Base-by-base conservation (phyloP, 2,888 invertebrate genomes). In the Acanthopleura granulata region DNA sequence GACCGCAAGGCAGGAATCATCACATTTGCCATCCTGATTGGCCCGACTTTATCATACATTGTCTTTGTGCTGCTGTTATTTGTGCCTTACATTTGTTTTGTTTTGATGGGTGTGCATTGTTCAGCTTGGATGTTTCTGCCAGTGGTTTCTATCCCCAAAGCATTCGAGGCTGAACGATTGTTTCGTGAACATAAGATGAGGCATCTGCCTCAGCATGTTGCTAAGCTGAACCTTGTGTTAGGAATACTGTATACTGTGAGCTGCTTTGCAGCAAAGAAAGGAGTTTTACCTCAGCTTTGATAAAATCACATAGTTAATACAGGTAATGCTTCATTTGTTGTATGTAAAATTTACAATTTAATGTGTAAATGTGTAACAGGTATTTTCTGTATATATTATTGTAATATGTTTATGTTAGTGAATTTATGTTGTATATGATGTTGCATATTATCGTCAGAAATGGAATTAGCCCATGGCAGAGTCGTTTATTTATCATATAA, bases 21-120 rank as follows among this genome's bases (percentile, higher is more conserved):
- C 0, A 98, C 98, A 22, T 91, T 98, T 84, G 97, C 98, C n/a
- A 97, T 98, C 87, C 91, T 97, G 74, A 94, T 98, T 81, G 98
- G 98, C 29, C 94, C 94, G 87, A 96, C 96, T 61, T 95, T 95
- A 78, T 97, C 98, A 11, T 96, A 97, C 91, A 93, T 97, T 78
- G 92, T 98, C 30, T 98, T 96, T 91, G 96, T 96, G 75, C 93
- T 96, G 91, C 92, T 98, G 79, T 91, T 98, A 29, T 98, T 98
- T 89, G 94, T 95, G 71, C 98, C 98, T 0, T 98, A 97, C 86
- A 81, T 89, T 49, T 75, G 88, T 11, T 95, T 97, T 91, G 94
- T 96, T 75, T 95, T 97, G 29, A 93, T 95, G 76, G 94, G 96
- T 11, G 92, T 97, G 0, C 94, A 96, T 86, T 95, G 95, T 90